Evolutionary conservation across 2,797 vertebrate genomes (phyloP), one percentile per base, ranked within the genome.

Genomic region (Silurus lanzhouensis): DNA sequence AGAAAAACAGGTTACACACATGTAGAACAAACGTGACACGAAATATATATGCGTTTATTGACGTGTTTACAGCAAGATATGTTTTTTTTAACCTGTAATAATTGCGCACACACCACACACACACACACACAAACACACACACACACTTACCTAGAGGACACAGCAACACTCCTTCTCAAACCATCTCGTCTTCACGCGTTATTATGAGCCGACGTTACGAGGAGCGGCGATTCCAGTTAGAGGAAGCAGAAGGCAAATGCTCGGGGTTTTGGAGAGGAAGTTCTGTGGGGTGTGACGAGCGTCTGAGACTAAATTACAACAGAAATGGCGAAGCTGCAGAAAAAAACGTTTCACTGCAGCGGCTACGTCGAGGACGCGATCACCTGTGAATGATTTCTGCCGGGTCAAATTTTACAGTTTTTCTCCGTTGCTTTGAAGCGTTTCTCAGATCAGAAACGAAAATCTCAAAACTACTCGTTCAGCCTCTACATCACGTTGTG

Each of bases 261-360:
- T 38, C 38, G 14, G 19, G 12, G 66, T 10, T 70, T 58, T 57
- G 19, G 19, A 82, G 9, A 82, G 81, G 81, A 82, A 82, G 81
- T 82, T 48, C 2, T 17, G 52, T 15, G 27, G 44, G 52, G 66
- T 4, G 19, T 9, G 44, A 31, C 22, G 0, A 10, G 7, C 14
- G 3, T 48, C 77, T 48, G 20, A 25, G 17, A 25, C 12, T 9
- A 80, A 79, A 20, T 78, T 7, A 14, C 2, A 20, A 63, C n/a
- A 79, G 12, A 78, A 60, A 61, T 14, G 22, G 76, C 55, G 6
- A 44, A 57, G 4, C 2, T 0, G 20, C 10, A 61, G 31, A n/a
- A 46, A 80, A 15, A 1, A 13, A 13, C 1, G 8, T 52, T 52
- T 52, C 48, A 6, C 20, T 19, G 60, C 7, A 25, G 77, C 77